Base-by-base conservation (phyloP, 2,888 invertebrate species). In the Idaea biselata region DNA sequence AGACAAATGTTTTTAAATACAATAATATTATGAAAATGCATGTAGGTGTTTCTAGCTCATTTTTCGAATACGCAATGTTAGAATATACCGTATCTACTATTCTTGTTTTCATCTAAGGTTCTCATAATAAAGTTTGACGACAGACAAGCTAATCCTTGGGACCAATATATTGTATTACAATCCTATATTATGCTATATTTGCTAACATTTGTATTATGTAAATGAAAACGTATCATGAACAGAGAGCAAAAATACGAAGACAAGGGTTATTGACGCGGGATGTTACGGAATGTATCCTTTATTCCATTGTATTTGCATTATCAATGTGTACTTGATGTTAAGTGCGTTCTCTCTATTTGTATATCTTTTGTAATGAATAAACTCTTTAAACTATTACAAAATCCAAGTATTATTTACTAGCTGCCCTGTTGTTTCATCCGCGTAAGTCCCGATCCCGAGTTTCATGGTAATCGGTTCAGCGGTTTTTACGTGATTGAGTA, bases 221-320 rank as follows among this genome's bases (percentile, higher is more conserved):
- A 57, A 17, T 58, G 32, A 58, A 56, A 54, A 60, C 56, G 60
- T 31, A 58, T 2, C 16, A 58, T 18, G 32, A 31, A 31, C 8
- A 61, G 64, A 61, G 64, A 64, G 61, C 64, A 64, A 64, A 32
- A 6, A 55, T 16, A 58, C 53, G 31, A 58, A 60, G 33, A 56
- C 32, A 55, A 54, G 44, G 6, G 44, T 44, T 44, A 44, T 44
- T 8, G 14, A 44, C 44, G 58, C 58, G 58, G 60, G 61, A 58
- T 64, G 63, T 78, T 78, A 76, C 73, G 75, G 74, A 79, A 79
- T 75, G 70, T 81, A 75, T 78, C 79, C 76, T 82, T 81, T 83
- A 87, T 88, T 88, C 86, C 87, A 86, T 78, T 81, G 73, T 84
- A 79, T 79, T 83, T 84, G 83, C 82, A 86, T 84, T 84, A 44